phyloP scores from a whole-genome alignment of 2,888 invertebrate species.

The Acholoe squamosa region DNA sequence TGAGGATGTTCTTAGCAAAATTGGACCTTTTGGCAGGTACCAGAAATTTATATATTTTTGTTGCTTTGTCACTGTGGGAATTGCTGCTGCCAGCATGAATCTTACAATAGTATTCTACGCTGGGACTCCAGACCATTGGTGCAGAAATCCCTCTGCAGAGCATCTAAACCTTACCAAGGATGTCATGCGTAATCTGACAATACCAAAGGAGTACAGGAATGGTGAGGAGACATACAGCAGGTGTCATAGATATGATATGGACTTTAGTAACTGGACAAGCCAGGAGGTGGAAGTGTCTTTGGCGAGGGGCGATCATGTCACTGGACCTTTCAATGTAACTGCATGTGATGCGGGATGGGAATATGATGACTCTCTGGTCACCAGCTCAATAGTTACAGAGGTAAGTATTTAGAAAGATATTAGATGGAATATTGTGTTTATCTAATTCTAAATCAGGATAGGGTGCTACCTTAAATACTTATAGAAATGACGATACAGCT shows the following conservation, averaged over 20 bases:
- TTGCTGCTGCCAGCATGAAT: background rate
- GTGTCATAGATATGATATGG: background rate
- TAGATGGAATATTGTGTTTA: too few relatives aligned
- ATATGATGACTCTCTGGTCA: background rate
- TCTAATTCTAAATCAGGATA: too few relatives aligned
- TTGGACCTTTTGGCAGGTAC: background rate
- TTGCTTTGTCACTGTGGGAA: background rate
- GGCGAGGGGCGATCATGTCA: background rate
- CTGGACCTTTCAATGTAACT: background rate
- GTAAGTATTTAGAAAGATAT: too few relatives aligned
- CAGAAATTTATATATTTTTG: background rate
- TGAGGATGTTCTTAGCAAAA: background rate
- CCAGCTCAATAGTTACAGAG: background rate
- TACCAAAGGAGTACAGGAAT: background rate
- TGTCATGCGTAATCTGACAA: background rate
- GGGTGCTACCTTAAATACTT: too few relatives aligned
- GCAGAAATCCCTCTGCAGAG: background rate
- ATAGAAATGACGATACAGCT: too few relatives aligned
- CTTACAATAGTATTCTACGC: background rate
- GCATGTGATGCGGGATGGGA: background rate
- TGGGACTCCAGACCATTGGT: slow-evolving; percentile 11
- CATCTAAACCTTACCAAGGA: slow-evolving; percentile 19
- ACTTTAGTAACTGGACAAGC: slow-evolving; percentile 27
- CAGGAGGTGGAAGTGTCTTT: background rate
- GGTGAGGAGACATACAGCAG: background rate